Conservation (phyloP, 2,888 invertebrate species). For the Crioceris asparagi region DNA sequence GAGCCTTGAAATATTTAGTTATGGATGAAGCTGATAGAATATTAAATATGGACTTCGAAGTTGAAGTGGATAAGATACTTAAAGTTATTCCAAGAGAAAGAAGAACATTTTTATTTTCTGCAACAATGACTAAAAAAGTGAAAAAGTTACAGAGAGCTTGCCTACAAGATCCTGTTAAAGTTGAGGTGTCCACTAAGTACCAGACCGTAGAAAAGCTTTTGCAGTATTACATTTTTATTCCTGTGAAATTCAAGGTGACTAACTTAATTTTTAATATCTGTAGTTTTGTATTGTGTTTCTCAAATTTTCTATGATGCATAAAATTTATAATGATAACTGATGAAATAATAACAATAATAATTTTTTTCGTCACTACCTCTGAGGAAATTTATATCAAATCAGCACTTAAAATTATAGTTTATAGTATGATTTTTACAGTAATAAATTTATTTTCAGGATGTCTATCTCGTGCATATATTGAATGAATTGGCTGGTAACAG, state of each 20-base stretch:
- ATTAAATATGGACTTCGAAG: conserved; percentile 97
- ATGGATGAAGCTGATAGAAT: conserved; percentile 99
- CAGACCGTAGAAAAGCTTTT: conserved; percentile 95
- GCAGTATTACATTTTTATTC: conserved; percentile 92
- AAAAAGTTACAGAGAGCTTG: conserved; percentile 94
- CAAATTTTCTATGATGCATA: conserved; percentile 19
- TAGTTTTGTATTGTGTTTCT: not conserved
- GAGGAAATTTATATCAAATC: conserved; percentile 13
- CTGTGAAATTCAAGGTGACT: conserved; percentile 83
- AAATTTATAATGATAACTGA: conserved; percentile 15
- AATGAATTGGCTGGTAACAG: conserved; percentile 93
- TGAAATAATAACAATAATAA: conserved; percentile 15
- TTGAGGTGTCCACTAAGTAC: conserved; percentile 93
- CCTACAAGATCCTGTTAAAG: conserved; percentile 84
- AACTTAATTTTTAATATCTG: not conserved
- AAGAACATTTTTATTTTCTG: conserved; percentile 89
- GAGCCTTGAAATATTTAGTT: conserved; percentile 46
- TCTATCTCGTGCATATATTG: conserved; percentile 88
- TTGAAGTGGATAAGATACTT: conserved; percentile 92
- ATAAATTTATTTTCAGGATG: conserved; percentile 58
- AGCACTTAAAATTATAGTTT: conserved; percentile 1
- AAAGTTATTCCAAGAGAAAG: conserved; percentile 85
- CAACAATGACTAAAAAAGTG: conserved; percentile 98
- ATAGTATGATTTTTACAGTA: conserved; percentile 4
- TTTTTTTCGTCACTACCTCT: conserved; percentile 32